phyloP scores from a whole-genome alignment of 2,797 vertebrate genomes.

The Halcyon chelicuti region DNA sequence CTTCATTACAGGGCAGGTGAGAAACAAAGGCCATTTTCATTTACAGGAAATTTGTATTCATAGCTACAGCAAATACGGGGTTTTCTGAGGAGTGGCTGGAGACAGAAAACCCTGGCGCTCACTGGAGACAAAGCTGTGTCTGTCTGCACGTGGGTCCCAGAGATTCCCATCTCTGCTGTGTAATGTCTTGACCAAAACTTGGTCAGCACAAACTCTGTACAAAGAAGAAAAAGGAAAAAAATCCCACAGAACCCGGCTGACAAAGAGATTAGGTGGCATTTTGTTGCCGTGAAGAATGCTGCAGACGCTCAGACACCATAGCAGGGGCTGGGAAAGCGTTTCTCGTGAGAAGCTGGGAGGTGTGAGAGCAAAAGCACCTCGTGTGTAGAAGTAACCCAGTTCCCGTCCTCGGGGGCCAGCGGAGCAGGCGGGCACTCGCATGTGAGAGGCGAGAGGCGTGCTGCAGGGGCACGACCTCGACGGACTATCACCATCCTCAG shows the following conservation, averaged over 20 bases:
- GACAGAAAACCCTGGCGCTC: not conserved
- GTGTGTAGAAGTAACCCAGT: not conserved
- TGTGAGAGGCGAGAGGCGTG: not conserved
- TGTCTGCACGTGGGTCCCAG: rapidly evolving
- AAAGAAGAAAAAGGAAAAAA: not conserved
- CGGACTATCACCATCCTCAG: not conserved
- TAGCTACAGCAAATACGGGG: not conserved
- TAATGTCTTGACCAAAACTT: not conserved
- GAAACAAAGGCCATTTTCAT: not conserved
- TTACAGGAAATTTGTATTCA: not conserved
- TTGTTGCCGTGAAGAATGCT: not conserved
- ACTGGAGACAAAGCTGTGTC: not conserved
- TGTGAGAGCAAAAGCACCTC: not conserved
- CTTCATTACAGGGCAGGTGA: not conserved
- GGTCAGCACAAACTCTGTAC: not conserved
- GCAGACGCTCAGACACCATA: not conserved
- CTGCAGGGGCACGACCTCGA: not conserved
- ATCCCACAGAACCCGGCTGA: not conserved
- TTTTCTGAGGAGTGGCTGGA: not conserved
- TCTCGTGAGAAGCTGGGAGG: not conserved
- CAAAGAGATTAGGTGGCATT: not conserved
- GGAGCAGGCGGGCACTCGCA: not conserved
- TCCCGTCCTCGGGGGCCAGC: not conserved
- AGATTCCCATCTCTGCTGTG: not conserved
- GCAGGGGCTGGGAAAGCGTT: not conserved